Base-by-base conservation (phyloP, 2,797 vertebrate species). In the Aphelocoma californica region DNA sequence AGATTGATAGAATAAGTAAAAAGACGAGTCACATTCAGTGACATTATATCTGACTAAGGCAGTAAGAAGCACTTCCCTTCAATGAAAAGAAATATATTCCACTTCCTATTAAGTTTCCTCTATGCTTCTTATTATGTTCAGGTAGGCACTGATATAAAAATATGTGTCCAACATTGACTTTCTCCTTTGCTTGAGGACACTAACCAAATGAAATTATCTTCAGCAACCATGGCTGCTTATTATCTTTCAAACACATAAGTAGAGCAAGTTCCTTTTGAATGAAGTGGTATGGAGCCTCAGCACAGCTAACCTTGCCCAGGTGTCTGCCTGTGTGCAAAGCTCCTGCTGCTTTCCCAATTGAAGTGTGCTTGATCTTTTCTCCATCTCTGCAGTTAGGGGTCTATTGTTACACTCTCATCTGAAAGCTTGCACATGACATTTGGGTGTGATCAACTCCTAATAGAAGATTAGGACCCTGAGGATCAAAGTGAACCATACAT, bases 291-390 rank as follows among this genome's bases (percentile, higher is more conserved):
- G 72, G 67, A 92, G 81, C 75, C 0, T 3, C 80, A 32, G 78
- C 73, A 74, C 42, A 45, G 83, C 90, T 95, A 93, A 53, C 92
- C 83, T 96, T 84, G 29, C 91, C 91, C 96, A 97, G 97, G 96
- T 97, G 92, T 90, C 93, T 96, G 91, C 73, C 67, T 83, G 84
- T 34, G n/a, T 54, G 32, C 81, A 86, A 75, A 87, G 44, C 90
- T 90, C 97, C 95, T 65, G 90, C 96, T 96, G 94, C 81, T 93
- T 79, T 47, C 74, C 18, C 66, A 91, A 93, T 50, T 97, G 96
- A 96, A 95, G 90, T 94, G 92, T 75, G 90, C 97, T 97, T 97
- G 97, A 97, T 98, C 97, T 94, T 87, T 87, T 91, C 93, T 34
- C 81, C 47, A 28, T 96, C 71, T 74, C 92, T 66, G 10, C 96